Conservation (phyloP, 2,113 vertebrate species). For the Chloroceryle aenea region DNA sequence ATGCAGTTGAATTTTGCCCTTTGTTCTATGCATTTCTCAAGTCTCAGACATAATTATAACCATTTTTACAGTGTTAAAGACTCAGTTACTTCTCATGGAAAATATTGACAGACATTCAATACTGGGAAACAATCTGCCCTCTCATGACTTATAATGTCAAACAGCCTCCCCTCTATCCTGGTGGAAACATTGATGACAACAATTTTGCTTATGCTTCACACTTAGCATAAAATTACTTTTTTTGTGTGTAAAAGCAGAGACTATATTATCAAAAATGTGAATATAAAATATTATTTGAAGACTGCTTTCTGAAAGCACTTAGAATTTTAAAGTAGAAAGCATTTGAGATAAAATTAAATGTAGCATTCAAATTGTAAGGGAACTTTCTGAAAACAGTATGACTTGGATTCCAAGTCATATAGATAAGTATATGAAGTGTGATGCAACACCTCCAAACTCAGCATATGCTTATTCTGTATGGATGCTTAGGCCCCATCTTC, state of each 20-base stretch:
- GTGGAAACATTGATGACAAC: neutral
- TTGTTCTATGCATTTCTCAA: neutral
- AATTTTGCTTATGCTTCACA: slow-evolving; percentile 3
- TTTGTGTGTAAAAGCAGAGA: slow-evolving; percentile 1
- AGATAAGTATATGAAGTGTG: neutral
- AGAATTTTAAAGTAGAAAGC: neutral
- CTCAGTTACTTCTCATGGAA: neutral
- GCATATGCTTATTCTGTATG: fast-evolving
- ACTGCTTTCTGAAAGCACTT: neutral
- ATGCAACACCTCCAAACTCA: neutral
- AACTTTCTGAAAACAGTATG: neutral
- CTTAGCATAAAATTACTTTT: neutral
- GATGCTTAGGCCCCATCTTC: neutral
- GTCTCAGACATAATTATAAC: neutral
- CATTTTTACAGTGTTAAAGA: neutral
- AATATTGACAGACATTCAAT: neutral
- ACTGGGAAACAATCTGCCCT: neutral
- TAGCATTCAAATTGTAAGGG: neutral
- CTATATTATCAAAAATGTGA: neutral
- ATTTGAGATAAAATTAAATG: neutral
- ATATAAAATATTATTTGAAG: neutral
- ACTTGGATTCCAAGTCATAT: neutral
- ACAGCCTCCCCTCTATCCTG: neutral
- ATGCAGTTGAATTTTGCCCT: neutral
- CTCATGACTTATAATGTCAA: slow-evolving; percentile 1